phyloP scores from a whole-genome alignment of 2,113 vertebrate species.

The western clawed frog (Xenopus tropicalis) region UCB_Xtro_10.0 CM004444.2:67091001-67091500 shows the following conservation, averaged over 20 bases:
- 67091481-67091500: too few species aligned
- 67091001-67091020: too few species aligned
- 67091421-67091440: constrained; percentile 1
- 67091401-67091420: too few species aligned
- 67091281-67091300: constrained; percentile 89
- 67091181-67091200: constrained; percentile 87
- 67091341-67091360: neutral
- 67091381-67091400: too few species aligned
- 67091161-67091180: constrained; percentile 90
- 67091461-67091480: too few species aligned
- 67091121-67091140: constrained; percentile 65
- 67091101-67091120: neutral
- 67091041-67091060: too few species aligned
- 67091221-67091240: constrained; percentile 88
- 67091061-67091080: too few species aligned
- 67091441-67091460: too few species aligned
- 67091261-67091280: constrained; percentile 83
- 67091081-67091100: neutral
- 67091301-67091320: constrained; percentile 61
- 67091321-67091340: constrained; percentile 48
- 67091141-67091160: constrained; percentile 85
- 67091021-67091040: too few species aligned
- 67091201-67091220: constrained; percentile 93
- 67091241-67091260: constrained; percentile 78
- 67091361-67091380: neutral